A percentile compares a stretch with the other conserved stretches of the same genome.
These are phyloP conservation scores for Gobio gobio DNA, from an alignment of 2,113 vertebrate genomes.

Conservation along the genomic window DNA sequence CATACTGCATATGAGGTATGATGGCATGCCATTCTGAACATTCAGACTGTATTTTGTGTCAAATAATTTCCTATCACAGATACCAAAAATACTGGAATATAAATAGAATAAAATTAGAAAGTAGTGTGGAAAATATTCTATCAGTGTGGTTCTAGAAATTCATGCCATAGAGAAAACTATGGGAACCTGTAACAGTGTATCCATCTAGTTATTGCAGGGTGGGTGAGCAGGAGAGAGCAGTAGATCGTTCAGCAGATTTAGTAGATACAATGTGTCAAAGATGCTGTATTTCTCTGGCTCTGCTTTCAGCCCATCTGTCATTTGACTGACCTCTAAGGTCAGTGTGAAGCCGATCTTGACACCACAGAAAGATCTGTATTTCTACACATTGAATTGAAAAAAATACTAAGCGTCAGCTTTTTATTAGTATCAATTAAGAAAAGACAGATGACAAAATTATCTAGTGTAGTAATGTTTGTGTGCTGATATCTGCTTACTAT, in stretches of 20 bases:
- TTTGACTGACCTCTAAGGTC: conserved; percentile 10
- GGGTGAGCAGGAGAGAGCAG: conserved; percentile 19
- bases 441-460: background rate
- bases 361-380: background rate
- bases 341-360: conserved; percentile 13
- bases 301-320: conserved; percentile 33
- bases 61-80: conserved; percentile 4
- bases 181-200: conserved; percentile 4
- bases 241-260: background rate
- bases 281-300: conserved; percentile 29
- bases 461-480: background rate
- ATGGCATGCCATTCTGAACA: background rate
- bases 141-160: background rate
- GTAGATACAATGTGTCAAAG: conserved; percentile 24
- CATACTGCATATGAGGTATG: background rate
- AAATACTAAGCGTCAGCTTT: background rate
- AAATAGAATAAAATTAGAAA: background rate
- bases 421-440: background rate
- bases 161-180: background rate
- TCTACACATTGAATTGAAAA: background rate
- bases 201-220: conserved; percentile 2
- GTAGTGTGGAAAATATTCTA: background rate
- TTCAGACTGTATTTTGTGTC: background rate
- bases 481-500: background rate
- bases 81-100: conserved; percentile 9